Evolutionary conservation across 2,113 vertebrate species (phyloP).

Genomic region (Orthochromis indermauri): DNA sequence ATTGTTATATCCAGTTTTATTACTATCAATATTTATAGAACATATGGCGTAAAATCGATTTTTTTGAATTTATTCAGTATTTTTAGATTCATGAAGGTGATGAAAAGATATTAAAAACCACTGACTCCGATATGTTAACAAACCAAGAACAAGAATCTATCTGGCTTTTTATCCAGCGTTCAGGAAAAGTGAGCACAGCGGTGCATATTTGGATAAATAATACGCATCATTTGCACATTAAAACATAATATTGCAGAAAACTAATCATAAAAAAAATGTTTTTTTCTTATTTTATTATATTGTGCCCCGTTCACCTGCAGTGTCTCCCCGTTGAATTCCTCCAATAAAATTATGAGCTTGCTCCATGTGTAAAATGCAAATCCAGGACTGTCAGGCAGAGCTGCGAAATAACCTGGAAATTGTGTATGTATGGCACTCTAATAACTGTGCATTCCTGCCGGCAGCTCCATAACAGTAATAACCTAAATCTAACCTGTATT

Average conservation of each 20-base stretch:
- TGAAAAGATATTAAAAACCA: background rate
- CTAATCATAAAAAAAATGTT: background rate
- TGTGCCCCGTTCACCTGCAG: background rate
- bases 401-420: slow-evolving; percentile 17
- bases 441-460: slow-evolving; percentile 8
- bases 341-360: background rate
- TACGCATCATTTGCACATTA: background rate
- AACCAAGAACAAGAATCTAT: background rate
- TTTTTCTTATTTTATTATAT: background rate
- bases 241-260: background rate
- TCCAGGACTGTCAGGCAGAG: background rate
- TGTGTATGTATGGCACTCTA: background rate
- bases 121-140: background rate
- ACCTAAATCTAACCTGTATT: slow-evolving; percentile 62
- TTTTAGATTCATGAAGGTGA: background rate
- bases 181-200: background rate
- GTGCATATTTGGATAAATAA: background rate
- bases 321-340: background rate
- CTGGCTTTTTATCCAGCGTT: background rate
- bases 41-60: background rate
- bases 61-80: background rate
- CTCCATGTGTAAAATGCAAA: background rate
- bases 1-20: background rate
- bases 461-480: slow-evolving; percentile 45
- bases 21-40: background rate